A percentile compares a stretch with the other conserved stretches of the same genome.
These are phyloP conservation scores for Caenorhabditis parvicauda DNA, from an alignment of 2,888 invertebrate species.

Conservation along the genomic window DNA sequence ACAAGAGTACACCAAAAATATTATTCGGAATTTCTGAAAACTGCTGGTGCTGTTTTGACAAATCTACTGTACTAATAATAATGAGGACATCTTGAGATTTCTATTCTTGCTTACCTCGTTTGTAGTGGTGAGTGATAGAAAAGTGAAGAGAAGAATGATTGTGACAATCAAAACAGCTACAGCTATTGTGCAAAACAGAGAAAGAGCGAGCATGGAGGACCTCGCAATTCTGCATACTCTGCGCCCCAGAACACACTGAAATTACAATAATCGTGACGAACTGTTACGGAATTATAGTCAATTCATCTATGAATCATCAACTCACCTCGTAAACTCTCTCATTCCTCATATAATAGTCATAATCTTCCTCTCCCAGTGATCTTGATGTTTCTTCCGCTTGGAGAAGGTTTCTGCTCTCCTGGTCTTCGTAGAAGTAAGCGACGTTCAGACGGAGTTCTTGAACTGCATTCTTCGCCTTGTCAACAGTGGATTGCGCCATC, in stretches of 20 bases:
- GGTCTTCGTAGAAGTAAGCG: slow-evolving; percentile 22
- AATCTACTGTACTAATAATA: too few species aligned
- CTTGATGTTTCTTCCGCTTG: slow-evolving; percentile 28
- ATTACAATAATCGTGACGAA: not conserved
- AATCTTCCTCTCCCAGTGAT: slow-evolving; percentile 11
- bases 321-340: slow-evolving; percentile 27
- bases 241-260: slow-evolving; percentile 27
- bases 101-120: slow-evolving; percentile 12
- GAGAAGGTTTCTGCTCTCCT: slow-evolving; percentile 23
- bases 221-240: slow-evolving; percentile 25
- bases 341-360: slow-evolving; percentile 12
- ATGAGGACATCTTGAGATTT: too few species aligned
- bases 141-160: slow-evolving; percentile 34
- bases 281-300: not conserved
- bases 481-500: too few species aligned
- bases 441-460: slow-evolving; percentile 33
- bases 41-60: too few species aligned
- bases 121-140: slow-evolving; percentile 25
- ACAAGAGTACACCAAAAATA: not conserved
- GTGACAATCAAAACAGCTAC: slow-evolving; percentile 29
- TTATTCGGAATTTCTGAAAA: too few species aligned
- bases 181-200: slow-evolving; percentile 30
- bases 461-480: slow-evolving; percentile 7
- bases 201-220: slow-evolving; percentile 29
- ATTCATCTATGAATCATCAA: not conserved